These are phyloP conservation scores for Rhopalosiphum padi DNA, from an alignment of 1,140 invertebrate species.

Conservation along the genomic window DNA sequence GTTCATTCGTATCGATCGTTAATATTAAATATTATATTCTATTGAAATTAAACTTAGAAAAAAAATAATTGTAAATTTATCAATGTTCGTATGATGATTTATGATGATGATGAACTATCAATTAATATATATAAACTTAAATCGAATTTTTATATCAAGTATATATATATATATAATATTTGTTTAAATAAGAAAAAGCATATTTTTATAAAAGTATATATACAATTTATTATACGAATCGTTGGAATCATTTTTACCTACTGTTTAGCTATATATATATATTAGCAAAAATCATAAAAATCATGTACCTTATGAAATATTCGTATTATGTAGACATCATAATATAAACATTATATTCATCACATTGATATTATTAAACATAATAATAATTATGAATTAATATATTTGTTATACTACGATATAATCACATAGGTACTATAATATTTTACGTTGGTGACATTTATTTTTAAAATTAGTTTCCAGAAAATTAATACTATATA, in stretches of 20 bases:
- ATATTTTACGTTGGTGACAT: too few relatives aligned
- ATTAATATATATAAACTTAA: background rate
- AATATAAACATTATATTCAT: too few relatives aligned
- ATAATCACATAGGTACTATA: too few relatives aligned
- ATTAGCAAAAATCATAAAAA: background rate
- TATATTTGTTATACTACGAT: too few relatives aligned
- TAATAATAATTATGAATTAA: background rate
- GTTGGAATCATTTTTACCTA: too few relatives aligned
- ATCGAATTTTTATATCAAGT: background rate
- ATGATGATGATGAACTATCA: background rate
- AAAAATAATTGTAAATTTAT: background rate
- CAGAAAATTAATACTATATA: too few relatives aligned
- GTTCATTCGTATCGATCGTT: too few relatives aligned
- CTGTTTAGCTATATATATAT: too few relatives aligned
- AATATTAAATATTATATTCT: background rate
- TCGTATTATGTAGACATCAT: too few relatives aligned
- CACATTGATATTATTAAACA: background rate
- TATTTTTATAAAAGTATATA: background rate
- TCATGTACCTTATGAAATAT: background rate
- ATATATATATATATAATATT: background rate
- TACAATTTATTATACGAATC: background rate
- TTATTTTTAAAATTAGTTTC: too few relatives aligned
- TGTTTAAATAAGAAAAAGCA: background rate
- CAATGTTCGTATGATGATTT: background rate
- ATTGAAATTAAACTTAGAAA: background rate